Percentiles rank a stretch among this genome's conserved stretches.
These are phyloP conservation scores for Daubentonia madagascariensis DNA, from an alignment of 2,113 vertebrate genomes.

Conservation along the genomic window DNA sequence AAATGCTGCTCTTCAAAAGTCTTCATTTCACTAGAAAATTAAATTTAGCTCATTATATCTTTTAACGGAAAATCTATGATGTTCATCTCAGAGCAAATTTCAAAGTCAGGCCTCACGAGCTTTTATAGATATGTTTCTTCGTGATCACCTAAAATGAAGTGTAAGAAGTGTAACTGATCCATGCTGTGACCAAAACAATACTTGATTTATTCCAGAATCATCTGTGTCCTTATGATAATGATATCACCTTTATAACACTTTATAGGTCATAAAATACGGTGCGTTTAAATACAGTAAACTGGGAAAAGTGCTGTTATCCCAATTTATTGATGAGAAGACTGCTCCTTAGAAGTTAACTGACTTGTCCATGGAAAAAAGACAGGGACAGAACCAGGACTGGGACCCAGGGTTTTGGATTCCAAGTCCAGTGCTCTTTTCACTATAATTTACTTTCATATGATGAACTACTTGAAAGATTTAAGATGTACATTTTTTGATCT, in stretches of 20 bases:
- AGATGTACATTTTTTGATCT: background rate
- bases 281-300: background rate
- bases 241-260: background rate
- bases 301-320: background rate
- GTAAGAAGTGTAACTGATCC: constrained; percentile 21
- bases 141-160: constrained; percentile 25
- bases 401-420: background rate
- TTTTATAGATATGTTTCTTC: background rate
- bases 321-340: background rate
- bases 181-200: background rate
- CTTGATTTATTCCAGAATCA: background rate
- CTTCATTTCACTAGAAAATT: constrained; percentile 56
- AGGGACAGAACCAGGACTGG: background rate
- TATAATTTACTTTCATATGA: background rate
- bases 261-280: background rate
- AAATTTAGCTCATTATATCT: constrained; percentile 46
- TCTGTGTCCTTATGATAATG: background rate
- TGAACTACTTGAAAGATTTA: constrained; percentile 40
- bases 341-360: constrained; percentile 7
- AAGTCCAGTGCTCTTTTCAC: background rate
- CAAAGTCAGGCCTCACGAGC: background rate
- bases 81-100: constrained; percentile 46
- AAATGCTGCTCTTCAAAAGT: constrained; percentile 29
- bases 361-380: background rate
- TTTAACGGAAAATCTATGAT: constrained; percentile 36